Evolutionary conservation across 2,888 invertebrate genomes (phyloP).

Genomic region (Maniola hyperantus): DNA sequence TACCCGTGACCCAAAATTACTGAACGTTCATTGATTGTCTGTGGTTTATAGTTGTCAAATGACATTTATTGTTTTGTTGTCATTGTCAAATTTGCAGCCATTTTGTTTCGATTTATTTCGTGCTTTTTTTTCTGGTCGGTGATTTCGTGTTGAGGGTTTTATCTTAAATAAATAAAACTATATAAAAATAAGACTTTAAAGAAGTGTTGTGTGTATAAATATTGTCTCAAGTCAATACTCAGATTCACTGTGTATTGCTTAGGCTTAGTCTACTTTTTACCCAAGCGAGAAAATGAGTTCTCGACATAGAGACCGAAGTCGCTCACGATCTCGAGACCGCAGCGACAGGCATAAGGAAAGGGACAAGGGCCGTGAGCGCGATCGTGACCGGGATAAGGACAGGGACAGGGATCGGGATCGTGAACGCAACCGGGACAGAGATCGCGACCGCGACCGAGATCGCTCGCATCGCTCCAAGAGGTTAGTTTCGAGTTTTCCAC

Average conservation of each 20-base stretch:
- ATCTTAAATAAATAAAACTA: too few relatives aligned
- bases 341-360: conserved; percentile 58
- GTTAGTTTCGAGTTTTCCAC: conserved; percentile 46
- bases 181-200: too few relatives aligned
- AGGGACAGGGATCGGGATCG: conserved; percentile 64
- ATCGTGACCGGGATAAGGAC: conserved; percentile 54
- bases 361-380: conserved; percentile 57
- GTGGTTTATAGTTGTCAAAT: too few relatives aligned
- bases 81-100: too few relatives aligned
- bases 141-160: too few relatives aligned
- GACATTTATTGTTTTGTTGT: too few relatives aligned
- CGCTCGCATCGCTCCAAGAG: conserved; percentile 67
- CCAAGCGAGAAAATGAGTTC: conserved; percentile 71
- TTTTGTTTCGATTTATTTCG: too few relatives aligned
- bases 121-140: too few relatives aligned
- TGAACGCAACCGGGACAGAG: conserved; percentile 64
- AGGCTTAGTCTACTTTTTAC: not conserved
- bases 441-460: conserved; percentile 67
- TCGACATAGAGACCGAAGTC: conserved; percentile 78
- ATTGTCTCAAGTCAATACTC: not conserved
- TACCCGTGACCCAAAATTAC: too few relatives aligned
- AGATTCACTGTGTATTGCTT: not conserved
- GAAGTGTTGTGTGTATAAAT: not conserved
- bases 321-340: conserved; percentile 68
- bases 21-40: too few relatives aligned